Evolutionary conservation across 2,113 vertebrate genomes (phyloP).

Genomic region (Aegotheles bennettii): DNA sequence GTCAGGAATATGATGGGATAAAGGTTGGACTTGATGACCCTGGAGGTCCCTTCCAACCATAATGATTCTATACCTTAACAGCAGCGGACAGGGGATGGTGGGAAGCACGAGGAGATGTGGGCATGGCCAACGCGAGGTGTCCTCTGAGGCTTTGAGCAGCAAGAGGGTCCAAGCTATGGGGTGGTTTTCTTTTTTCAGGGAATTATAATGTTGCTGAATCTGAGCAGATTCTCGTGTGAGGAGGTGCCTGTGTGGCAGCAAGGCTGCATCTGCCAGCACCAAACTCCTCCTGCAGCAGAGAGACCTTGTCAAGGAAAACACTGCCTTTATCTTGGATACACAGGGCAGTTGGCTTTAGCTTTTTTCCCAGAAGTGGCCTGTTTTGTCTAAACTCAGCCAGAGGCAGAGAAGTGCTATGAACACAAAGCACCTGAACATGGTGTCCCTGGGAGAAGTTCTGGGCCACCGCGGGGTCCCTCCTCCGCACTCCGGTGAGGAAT

Average conservation of each 20-base stretch:
- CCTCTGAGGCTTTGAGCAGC: background rate
- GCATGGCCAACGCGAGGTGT: rapidly evolving
- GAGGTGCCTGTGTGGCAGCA: background rate
- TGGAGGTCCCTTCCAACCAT: too few relatives aligned
- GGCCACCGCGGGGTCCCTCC: background rate
- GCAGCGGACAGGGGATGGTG: background rate
- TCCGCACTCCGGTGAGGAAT: too few relatives aligned
- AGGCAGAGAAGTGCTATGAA: background rate
- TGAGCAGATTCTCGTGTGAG: background rate
- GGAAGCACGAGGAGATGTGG: background rate
- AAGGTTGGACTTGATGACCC: too few relatives aligned
- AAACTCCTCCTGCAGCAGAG: background rate
- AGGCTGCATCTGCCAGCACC: background rate
- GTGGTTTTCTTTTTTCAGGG: background rate
- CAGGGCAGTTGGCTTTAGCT: background rate
- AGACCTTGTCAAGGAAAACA: background rate
- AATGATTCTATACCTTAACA: too few relatives aligned
- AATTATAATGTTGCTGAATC: too few relatives aligned
- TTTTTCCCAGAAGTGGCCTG: background rate
- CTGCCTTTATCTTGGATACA: rapidly evolving
- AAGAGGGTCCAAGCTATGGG: rapidly evolving
- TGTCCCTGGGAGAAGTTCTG: background rate
- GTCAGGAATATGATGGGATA: too few relatives aligned
- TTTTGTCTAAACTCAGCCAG: background rate
- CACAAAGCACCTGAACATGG: rapidly evolving